Evolutionary conservation across 92 coral and sea anemone genomes (phyloP).

Genomic region (Blastomussa wellsi): DNA sequence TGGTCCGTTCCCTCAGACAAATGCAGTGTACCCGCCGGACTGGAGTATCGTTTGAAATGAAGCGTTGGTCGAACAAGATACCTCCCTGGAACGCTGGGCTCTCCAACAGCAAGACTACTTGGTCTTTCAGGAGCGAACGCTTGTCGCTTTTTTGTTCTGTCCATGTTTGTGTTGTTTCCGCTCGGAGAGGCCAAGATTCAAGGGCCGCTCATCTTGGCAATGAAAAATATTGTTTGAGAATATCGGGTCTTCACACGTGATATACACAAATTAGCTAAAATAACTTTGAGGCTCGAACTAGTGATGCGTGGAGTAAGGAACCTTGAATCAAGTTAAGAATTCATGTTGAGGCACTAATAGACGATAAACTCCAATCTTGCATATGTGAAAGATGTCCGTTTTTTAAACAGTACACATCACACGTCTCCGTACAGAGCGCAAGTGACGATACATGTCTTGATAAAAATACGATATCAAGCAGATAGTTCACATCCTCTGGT

Average conservation of each 20-base stretch:
- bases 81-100: slow-evolving; percentile 22
- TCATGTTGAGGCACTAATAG: slow-evolving; percentile 15
- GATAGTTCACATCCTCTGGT: slow-evolving; percentile 1
- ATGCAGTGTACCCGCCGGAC: slow-evolving; percentile 59
- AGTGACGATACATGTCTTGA: neutral
- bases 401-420: neutral
- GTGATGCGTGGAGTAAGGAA: slow-evolving; percentile 5
- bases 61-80: slow-evolving; percentile 59
- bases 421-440: neutral
- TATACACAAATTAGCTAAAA: neutral
- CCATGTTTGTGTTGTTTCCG: slow-evolving; percentile 22
- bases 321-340: slow-evolving; percentile 18
- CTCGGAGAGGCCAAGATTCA: slow-evolving; percentile 10
- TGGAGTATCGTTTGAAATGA: slow-evolving; percentile 60
- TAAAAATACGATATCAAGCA: neutral
- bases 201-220: slow-evolving; percentile 17
- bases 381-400: neutral
- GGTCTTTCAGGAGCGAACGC: slow-evolving; percentile 34
- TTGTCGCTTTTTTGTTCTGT: slow-evolving; percentile 25
- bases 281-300: neutral
- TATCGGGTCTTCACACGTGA: slow-evolving; percentile 5
- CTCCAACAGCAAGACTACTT: neutral
- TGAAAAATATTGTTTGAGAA: neutral
- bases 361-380: neutral
- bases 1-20: slow-evolving; percentile 14